Conservation (phyloP, 2,113 vertebrate genomes). For the Laticauda colubrina region DNA sequence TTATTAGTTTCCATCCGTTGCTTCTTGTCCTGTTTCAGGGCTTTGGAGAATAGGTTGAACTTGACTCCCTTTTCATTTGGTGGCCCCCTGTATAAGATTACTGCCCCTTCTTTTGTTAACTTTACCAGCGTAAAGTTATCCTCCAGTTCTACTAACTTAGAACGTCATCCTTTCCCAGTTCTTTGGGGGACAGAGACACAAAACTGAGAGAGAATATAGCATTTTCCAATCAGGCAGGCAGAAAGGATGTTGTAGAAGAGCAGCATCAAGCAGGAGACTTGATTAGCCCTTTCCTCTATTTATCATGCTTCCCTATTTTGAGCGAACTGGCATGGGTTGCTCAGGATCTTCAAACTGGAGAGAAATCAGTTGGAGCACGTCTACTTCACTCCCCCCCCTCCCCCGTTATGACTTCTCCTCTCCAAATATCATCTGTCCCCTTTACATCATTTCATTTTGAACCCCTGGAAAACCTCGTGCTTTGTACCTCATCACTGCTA, state of each 20-base stretch:
- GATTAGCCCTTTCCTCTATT: neutral
- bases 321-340: neutral
- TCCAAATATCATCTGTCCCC: too few species aligned
- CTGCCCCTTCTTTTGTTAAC: neutral
- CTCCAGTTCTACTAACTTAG: neutral
- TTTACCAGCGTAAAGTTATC: neutral
- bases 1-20: neutral
- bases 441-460: neutral
- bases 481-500: too few species aligned
- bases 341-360: neutral
- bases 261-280: neutral
- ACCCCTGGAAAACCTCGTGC: neutral
- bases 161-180: neutral
- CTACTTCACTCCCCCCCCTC: neutral
- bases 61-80: neutral
- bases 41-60: neutral
- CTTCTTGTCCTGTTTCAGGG: neutral
- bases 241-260: too few species aligned
- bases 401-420: neutral
- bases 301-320: neutral
- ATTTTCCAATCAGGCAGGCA: neutral
- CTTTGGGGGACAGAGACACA: neutral
- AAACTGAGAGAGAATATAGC: neutral
- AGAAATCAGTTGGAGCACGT: neutral
- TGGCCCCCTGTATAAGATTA: too few species aligned